Conservation (phyloP, 1,140 invertebrate species). For the Tigriopus japonicus region DNA sequence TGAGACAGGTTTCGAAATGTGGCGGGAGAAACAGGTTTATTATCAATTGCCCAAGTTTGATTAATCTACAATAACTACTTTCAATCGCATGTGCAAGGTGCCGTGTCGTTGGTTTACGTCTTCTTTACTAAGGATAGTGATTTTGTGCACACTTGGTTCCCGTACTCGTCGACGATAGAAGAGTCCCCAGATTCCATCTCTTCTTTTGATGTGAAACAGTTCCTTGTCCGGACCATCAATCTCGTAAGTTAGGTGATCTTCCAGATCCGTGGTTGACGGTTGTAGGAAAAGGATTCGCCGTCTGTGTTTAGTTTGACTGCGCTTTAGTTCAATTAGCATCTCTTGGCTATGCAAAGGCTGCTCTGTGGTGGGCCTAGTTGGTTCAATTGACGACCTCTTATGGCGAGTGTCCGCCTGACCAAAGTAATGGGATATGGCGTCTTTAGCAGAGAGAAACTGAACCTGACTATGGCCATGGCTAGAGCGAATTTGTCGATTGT, state of each 20-base stretch:
- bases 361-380: constrained; percentile 17
- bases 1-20: no score
- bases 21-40: background rate
- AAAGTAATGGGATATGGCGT: constrained; percentile 16
- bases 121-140: background rate
- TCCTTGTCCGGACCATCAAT: background rate
- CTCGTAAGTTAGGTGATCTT: constrained; percentile 15
- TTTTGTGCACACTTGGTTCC: no score
- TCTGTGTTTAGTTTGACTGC: constrained; percentile 39
- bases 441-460: background rate
- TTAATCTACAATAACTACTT: constrained; percentile 18
- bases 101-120: constrained; percentile 1
- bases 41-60: constrained; percentile 16
- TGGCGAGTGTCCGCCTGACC: constrained; percentile 14
- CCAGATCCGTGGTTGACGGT: constrained; percentile 33
- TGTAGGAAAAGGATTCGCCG: constrained; percentile 41
- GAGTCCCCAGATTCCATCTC: constrained; percentile 24
- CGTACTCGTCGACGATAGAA: constrained; percentile 11
- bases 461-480: background rate
- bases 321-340: constrained; percentile 33
- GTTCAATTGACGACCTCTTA: constrained; percentile 26
- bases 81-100: constrained; percentile 16
- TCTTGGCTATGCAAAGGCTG: constrained; percentile 20
- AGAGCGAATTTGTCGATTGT: constrained; percentile 14
- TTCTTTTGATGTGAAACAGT: constrained; percentile 1